Evolutionary conservation across 92 coral and sea anemone genomes (phyloP).

Genomic region (Ricordea florida): DNA sequence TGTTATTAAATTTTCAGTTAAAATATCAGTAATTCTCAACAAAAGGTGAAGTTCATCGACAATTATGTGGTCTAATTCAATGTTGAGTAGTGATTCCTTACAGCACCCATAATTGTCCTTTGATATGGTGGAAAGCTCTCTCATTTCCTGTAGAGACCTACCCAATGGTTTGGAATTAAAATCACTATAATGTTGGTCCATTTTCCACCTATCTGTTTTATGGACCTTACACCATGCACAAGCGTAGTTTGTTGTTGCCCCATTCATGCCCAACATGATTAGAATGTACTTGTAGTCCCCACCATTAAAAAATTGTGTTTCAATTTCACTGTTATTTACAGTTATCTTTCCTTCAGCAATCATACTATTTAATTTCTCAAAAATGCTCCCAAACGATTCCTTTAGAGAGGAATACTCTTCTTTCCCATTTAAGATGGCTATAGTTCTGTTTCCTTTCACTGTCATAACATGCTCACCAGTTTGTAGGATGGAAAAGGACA

Average conservation of each 20-base stretch:
- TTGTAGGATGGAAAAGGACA: too few relatives aligned
- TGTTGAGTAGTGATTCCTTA: slow-evolving; percentile 31
- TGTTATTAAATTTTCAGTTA: too few relatives aligned
- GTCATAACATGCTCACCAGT: too few relatives aligned
- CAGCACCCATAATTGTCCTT: slow-evolving; percentile 38
- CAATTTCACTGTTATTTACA: background rate
- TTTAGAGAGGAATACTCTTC: slow-evolving; percentile 33
- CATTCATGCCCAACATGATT: slow-evolving; percentile 17
- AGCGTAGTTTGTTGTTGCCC: background rate
- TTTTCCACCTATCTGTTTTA: background rate
- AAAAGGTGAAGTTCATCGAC: too few relatives aligned
- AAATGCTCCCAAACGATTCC: slow-evolving; percentile 33
- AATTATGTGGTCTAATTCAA: slow-evolving; percentile 52
- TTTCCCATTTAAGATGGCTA: slow-evolving; percentile 46
- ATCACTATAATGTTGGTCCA: background rate
- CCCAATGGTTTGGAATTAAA: too few relatives aligned
- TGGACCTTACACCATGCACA: background rate
- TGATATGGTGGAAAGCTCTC: slow-evolving; percentile 6
- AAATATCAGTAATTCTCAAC: background rate
- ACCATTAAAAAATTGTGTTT: slow-evolving; percentile 32
- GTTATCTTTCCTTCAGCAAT: slow-evolving; percentile 13
- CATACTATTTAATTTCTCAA: slow-evolving; percentile 33
- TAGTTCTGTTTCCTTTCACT: slow-evolving; percentile 40
- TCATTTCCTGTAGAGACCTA: slow-evolving; percentile 32
- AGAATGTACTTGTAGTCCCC: slow-evolving; percentile 28